Percentiles rank a stretch among this genome's conserved stretches.
phyloP scores from a whole-genome alignment of 2,797 vertebrate species.

The Muscicapa striata region DNA sequence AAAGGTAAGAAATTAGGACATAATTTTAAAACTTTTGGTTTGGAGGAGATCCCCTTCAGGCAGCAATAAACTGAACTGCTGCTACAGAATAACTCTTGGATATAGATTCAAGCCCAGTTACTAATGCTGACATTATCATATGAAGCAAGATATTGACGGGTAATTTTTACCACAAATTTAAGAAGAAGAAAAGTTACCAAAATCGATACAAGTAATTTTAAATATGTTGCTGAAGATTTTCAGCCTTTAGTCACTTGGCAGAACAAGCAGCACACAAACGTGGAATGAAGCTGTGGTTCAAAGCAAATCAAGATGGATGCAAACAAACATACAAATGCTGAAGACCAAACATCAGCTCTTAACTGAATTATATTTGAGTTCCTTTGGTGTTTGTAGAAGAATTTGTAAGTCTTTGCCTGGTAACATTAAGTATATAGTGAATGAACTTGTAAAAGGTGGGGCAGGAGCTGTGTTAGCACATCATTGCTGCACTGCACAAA shows the following conservation, averaged over 20 bases:
- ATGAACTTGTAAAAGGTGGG: not conserved
- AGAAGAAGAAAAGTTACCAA: not conserved
- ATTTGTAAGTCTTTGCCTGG: not conserved
- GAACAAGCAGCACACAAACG: not conserved
- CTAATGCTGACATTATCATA: not conserved
- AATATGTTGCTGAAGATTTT: not conserved
- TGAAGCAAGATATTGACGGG: conserved; percentile 14
- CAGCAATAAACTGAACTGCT: conserved; percentile 1
- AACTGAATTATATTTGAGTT: not conserved
- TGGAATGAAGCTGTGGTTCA: not conserved
- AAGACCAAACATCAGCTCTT: not conserved
- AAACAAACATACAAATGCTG: not conserved
- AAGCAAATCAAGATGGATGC: not conserved
- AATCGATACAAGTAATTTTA: not conserved
- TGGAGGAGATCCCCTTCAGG: not conserved
- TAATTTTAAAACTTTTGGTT: conserved; percentile 11
- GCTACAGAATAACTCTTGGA: not conserved
- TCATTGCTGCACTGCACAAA: not conserved
- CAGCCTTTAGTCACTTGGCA: not conserved
- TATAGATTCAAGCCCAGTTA: not conserved
- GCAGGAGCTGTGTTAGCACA: not conserved
- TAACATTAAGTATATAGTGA: not conserved
- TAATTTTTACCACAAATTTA: conserved; percentile 15
- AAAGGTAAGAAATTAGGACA: not conserved
- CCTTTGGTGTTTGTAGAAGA: not conserved